These are phyloP conservation scores for Pygathrix nemaeus DNA, from an alignment of 2,113 vertebrate genomes.

Conservation along the genomic window DNA sequence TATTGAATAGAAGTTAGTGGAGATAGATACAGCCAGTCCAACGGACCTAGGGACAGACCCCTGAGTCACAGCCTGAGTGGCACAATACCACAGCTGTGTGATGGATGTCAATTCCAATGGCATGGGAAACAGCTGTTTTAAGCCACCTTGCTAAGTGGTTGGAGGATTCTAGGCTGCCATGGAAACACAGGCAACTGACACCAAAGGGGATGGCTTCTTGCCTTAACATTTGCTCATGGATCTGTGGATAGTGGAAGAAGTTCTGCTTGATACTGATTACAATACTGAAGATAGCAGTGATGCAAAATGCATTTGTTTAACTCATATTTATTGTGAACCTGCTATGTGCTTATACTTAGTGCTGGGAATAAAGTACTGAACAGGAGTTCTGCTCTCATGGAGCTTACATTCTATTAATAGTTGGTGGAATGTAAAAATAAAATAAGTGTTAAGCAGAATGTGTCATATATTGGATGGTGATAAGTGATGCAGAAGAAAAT, in stretches of 20 bases:
- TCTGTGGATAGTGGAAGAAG: background rate
- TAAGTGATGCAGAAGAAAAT: background rate
- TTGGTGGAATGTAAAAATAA: background rate
- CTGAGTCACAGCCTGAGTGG: background rate
- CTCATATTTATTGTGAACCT: background rate
- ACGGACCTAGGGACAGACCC: background rate
- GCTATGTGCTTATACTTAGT: background rate
- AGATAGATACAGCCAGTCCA: slow-evolving; percentile 24
- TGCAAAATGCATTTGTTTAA: background rate
- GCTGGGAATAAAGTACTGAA: background rate
- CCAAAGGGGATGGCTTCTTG: background rate
- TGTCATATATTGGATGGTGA: background rate
- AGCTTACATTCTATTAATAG: background rate
- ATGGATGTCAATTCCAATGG: background rate
- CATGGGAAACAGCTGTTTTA: background rate
- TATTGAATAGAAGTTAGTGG: slow-evolving; percentile 45
- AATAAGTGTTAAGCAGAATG: background rate
- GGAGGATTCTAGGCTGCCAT: background rate
- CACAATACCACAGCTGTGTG: background rate
- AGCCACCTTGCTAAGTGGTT: background rate
- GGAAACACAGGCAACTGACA: background rate
- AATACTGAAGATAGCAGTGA: background rate
- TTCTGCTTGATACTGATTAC: background rate
- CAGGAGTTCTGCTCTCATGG: background rate
- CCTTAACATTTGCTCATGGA: background rate